A percentile compares a stretch with the other conserved stretches of the same genome.
Conservation (phyloP, 2,113 vertebrate species). For the Micromys minutus region DNA sequence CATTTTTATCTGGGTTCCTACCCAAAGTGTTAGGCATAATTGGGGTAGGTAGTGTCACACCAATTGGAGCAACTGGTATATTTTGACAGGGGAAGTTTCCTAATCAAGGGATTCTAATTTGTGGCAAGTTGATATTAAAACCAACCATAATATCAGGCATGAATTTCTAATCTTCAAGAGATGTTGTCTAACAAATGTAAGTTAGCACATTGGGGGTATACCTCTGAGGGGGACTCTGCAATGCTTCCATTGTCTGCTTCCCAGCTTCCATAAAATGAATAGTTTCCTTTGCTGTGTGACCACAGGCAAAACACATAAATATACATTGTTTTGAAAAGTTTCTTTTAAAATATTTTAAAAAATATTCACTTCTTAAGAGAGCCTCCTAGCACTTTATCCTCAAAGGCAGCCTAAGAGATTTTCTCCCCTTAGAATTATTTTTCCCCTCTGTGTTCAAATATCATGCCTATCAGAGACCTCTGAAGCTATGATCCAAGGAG, state of each 20-base stretch:
- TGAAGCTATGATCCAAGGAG: not conserved
- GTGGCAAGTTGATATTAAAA: not conserved
- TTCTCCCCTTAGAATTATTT: not conserved
- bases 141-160: not conserved
- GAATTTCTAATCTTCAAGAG: not conserved
- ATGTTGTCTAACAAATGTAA: not conserved
- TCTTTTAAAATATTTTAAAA: not conserved
- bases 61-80: not conserved
- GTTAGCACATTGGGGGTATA: too few species aligned
- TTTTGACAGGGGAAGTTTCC: not conserved
- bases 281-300: not conserved
- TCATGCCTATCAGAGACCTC: not conserved
- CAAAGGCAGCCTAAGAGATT: not conserved
- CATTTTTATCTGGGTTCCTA: not conserved
- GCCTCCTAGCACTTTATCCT: too few species aligned
- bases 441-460: too few species aligned
- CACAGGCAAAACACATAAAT: not conserved
- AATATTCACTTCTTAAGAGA: not conserved
- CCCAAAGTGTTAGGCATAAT: not conserved
- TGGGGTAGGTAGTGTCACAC: too few species aligned
- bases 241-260: not conserved
- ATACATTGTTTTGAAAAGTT: not conserved
- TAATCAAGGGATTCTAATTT: not conserved
- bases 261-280: not conserved
- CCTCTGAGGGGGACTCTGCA: not conserved